Evolutionary conservation across 2,888 invertebrate species (phyloP).

Genomic region (Andrena minutula): DNA sequence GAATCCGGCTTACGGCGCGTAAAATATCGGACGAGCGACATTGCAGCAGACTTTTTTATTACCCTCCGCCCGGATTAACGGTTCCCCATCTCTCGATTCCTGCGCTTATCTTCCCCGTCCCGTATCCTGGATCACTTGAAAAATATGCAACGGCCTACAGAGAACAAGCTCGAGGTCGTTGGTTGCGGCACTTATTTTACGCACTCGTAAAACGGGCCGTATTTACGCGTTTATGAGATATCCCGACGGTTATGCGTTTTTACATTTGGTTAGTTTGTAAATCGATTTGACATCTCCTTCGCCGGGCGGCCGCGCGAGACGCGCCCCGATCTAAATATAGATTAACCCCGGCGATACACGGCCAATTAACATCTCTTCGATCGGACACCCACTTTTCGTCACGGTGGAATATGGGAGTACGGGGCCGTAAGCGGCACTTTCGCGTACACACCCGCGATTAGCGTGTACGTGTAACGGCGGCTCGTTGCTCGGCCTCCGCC

Average conservation of each 20-base stretch:
- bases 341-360: slow-evolving; percentile 21
- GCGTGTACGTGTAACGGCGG: slow-evolving; percentile 45
- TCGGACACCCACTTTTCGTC: slow-evolving; percentile 58
- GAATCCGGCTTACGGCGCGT: slow-evolving; percentile 63
- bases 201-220: slow-evolving; percentile 57
- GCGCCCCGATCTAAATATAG: slow-evolving; percentile 33
- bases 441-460: slow-evolving; percentile 55
- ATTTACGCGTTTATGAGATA: slow-evolving; percentile 60
- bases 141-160: slow-evolving; percentile 61
- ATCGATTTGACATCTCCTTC: slow-evolving; percentile 43
- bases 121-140: slow-evolving; percentile 61
- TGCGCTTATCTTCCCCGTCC: slow-evolving; percentile 52
- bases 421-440: slow-evolving; percentile 42
- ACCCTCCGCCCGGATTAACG: slow-evolving; percentile 59
- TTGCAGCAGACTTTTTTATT: slow-evolving; percentile 61
- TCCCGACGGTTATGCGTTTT: slow-evolving; percentile 40
- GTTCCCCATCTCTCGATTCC: slow-evolving; percentile 52
- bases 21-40: slow-evolving; percentile 63
- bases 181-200: slow-evolving; percentile 47
- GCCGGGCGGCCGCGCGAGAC: background rate
- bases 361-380: slow-evolving; percentile 52
- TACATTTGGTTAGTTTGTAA: slow-evolving; percentile 43
- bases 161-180: slow-evolving; percentile 62
- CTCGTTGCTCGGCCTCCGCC: slow-evolving; percentile 51
- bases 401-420: slow-evolving; percentile 8